These are phyloP conservation scores for Fregetta grallaria DNA, from an alignment of 2,113 vertebrate species.

Conservation along the genomic window DNA sequence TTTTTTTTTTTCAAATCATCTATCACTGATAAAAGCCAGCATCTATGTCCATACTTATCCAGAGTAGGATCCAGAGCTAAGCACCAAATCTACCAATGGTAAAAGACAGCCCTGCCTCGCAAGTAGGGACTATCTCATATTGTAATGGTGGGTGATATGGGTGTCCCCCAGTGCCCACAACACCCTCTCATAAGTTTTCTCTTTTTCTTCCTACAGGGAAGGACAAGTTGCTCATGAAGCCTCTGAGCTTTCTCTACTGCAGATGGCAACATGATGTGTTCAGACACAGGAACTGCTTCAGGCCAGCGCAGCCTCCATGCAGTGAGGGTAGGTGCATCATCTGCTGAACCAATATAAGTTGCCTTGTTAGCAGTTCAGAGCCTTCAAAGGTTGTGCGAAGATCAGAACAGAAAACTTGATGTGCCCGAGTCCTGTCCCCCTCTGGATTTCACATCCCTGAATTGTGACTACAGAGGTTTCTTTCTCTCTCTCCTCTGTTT, in stretches of 20 bases:
- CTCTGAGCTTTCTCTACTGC: background rate
- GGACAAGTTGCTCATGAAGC: background rate
- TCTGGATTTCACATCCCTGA: background rate
- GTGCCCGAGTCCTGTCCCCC: background rate
- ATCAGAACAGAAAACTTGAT: background rate
- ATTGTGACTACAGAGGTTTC: background rate
- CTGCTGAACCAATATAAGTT: background rate
- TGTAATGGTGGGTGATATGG: background rate
- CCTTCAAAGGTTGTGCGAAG: background rate
- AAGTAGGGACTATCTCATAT: background rate
- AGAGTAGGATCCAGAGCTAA: background rate
- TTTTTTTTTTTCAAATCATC: background rate
- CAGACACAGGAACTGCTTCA: background rate
- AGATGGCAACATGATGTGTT: background rate
- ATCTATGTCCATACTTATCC: background rate
- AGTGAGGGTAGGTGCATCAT: background rate
- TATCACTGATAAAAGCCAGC: background rate
- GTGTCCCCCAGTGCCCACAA: background rate
- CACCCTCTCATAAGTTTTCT: background rate
- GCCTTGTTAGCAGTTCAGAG: background rate
- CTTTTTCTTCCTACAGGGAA: background rate
- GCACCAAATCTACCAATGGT: background rate
- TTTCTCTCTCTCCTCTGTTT: background rate
- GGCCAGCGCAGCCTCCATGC: background rate
- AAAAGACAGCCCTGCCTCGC: background rate